Evolutionary conservation across 2,888 invertebrate genomes (phyloP).

Genomic region (Eledona agricola): DNA sequence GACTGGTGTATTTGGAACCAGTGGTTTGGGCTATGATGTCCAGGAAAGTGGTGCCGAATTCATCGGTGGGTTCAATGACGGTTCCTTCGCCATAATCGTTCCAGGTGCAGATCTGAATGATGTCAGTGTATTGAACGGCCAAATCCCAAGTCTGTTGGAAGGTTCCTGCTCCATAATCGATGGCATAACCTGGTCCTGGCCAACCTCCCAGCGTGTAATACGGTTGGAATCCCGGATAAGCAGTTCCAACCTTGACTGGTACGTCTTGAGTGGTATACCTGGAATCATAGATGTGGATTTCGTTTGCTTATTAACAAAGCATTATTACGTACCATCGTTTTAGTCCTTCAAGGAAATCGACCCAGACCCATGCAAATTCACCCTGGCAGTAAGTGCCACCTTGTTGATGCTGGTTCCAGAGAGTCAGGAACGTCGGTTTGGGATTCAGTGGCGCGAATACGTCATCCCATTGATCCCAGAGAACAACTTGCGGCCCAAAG

Average conservation of each 20-base stretch:
- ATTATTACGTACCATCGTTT: conserved; percentile 1
- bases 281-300: background rate
- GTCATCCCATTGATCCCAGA: background rate
- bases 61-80: conserved; percentile 7
- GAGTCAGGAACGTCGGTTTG: conserved; percentile 4
- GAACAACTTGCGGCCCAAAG: conserved; percentile 14
- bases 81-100: conserved; percentile 21
- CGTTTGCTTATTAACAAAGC: too few relatives aligned
- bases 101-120: conserved; percentile 15
- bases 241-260: conserved; percentile 1
- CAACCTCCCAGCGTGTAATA: conserved; percentile 4
- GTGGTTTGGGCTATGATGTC: conserved; percentile 46
- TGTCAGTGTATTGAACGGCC: conserved; percentile 5
- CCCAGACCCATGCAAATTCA: background rate
- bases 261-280: background rate
- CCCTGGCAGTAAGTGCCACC: background rate
- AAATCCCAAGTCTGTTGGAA: conserved; percentile 11
- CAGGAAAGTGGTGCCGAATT: background rate
- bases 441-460: background rate
- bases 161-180: conserved; percentile 1
- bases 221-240: conserved; percentile 3
- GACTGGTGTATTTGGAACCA: background rate
- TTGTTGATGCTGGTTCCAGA: conserved; percentile 4
- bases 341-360: background rate
- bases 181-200: background rate